phyloP scores from a whole-genome alignment of 2,888 invertebrate species.

The Orthosia gracilis region DNA sequence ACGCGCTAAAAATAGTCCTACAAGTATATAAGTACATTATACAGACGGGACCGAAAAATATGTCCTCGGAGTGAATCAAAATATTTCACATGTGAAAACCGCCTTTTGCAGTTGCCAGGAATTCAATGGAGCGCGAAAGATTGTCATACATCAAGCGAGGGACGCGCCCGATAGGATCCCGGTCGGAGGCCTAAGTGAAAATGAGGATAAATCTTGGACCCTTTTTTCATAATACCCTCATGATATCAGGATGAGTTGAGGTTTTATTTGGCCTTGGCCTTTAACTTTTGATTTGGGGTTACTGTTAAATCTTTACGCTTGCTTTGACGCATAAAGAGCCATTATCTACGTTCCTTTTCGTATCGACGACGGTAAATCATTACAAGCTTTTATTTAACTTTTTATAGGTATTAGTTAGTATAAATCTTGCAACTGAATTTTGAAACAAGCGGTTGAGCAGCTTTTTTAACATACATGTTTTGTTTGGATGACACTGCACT shows the following conservation, averaged over 20 bases:
- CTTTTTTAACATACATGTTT: no score
- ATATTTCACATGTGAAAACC: constrained; percentile 47
- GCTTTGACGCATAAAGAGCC: neutral
- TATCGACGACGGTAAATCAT: no score
- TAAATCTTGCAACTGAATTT: no score
- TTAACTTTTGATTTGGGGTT: constrained; percentile 14
- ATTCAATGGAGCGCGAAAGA: constrained; percentile 63
- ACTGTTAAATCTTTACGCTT: constrained; percentile 15
- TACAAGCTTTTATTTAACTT: no score
- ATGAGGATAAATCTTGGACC: constrained; percentile 54
- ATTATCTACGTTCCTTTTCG: neutral
- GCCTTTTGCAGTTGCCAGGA: constrained; percentile 51
- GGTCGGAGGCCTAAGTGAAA: constrained; percentile 48
- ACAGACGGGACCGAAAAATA: constrained; percentile 12
- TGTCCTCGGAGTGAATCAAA: constrained; percentile 54
- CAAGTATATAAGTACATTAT: constrained; percentile 24
- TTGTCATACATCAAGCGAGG: constrained; percentile 53
- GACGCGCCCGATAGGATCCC: constrained; percentile 36
- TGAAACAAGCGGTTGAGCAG: no score
- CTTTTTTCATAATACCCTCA: constrained; percentile 44
- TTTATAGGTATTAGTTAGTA: no score
- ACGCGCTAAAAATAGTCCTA: constrained; percentile 21
- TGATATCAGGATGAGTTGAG: constrained; percentile 35
- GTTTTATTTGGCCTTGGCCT: constrained; percentile 21
- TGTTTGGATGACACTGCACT: no score